Percentiles rank a stretch among this genome's conserved stretches.
Evolutionary conservation across 2,888 invertebrate species (phyloP).

Genomic region (Cerastis rubricosa): DNA sequence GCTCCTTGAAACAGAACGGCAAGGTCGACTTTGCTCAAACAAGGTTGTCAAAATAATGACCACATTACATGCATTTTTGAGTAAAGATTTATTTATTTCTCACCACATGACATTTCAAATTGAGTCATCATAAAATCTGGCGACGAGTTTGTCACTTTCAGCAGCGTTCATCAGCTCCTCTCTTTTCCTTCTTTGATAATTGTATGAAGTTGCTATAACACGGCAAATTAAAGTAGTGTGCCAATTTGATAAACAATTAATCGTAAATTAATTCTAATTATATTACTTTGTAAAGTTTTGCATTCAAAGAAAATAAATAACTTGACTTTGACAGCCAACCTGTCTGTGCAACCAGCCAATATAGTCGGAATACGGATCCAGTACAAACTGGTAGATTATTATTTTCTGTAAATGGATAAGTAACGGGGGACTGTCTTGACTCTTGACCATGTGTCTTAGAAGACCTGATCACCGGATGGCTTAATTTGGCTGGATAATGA

Average conservation of each 20-base stretch:
- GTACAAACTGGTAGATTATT: background rate
- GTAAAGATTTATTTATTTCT: too few species aligned
- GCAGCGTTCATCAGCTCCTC: too few species aligned
- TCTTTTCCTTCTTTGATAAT: too few species aligned
- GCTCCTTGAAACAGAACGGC: too few species aligned
- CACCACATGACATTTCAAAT: too few species aligned
- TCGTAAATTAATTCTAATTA: background rate
- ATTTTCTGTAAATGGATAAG: slow-evolving; percentile 18
- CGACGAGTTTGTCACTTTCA: too few species aligned
- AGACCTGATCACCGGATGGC: slow-evolving; percentile 32
- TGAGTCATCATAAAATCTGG: too few species aligned
- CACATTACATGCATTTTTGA: too few species aligned
- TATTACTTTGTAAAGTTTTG: background rate
- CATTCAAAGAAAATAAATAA: background rate
- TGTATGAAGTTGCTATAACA: background rate
- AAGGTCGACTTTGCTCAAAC: too few species aligned
- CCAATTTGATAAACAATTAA: background rate
- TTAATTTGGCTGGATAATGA: slow-evolving; percentile 19
- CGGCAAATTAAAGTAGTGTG: background rate
- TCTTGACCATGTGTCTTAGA: slow-evolving; percentile 15
- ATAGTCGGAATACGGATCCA: background rate
- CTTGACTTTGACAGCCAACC: background rate
- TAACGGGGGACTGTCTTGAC: slow-evolving; percentile 12
- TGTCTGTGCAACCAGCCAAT: background rate
- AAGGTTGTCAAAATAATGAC: too few species aligned